Conservation (phyloP, 92 coral and sea anemone genomes). For the Nematostella vectensis region DNA sequence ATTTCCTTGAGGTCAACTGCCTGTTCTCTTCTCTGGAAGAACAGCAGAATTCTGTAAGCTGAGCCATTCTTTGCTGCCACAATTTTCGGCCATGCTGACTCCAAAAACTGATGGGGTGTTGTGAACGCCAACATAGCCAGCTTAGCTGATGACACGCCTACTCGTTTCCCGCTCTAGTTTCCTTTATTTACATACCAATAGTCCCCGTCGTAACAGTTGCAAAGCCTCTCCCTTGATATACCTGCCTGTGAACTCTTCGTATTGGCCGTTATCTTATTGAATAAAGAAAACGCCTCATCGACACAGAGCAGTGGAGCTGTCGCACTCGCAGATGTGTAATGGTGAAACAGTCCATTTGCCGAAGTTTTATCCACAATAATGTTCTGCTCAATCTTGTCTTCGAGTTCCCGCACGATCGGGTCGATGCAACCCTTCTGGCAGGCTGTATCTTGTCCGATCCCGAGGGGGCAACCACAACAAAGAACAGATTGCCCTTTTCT, state of each 20-base stretch:
- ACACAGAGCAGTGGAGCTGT: slow-evolving; percentile 31
- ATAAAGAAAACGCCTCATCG: slow-evolving; percentile 26
- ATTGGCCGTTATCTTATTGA: slow-evolving; percentile 7
- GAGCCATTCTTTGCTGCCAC: slow-evolving; percentile 20
- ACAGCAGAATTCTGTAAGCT: slow-evolving; percentile 15
- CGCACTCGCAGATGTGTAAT: slow-evolving; percentile 8
- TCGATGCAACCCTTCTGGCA: slow-evolving; percentile 29
- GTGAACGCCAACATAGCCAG: slow-evolving; percentile 22
- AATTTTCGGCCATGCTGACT: slow-evolving; percentile 18
- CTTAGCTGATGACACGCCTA: slow-evolving; percentile 12
- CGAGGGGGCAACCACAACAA: slow-evolving; percentile 48
- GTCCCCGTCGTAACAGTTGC: slow-evolving; percentile 6
- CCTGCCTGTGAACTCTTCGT: not conserved
- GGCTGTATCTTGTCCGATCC: slow-evolving; percentile 32
- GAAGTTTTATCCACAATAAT: slow-evolving; percentile 33
- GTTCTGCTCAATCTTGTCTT: slow-evolving; percentile 16
- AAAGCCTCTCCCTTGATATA: slow-evolving; percentile 2
- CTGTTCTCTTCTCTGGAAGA: slow-evolving; percentile 11
- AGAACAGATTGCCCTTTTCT: slow-evolving; percentile 43
- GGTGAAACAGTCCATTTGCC: slow-evolving; percentile 32
- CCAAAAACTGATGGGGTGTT: slow-evolving; percentile 16
- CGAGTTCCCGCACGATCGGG: slow-evolving; percentile 21
- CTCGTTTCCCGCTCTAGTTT: slow-evolving; percentile 14
- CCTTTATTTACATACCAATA: slow-evolving; percentile 2
- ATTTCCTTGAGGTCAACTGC: slow-evolving; percentile 7